Evolutionary conservation across 2,888 invertebrate genomes (phyloP).

Genomic region (Acronicta leporina): DNA sequence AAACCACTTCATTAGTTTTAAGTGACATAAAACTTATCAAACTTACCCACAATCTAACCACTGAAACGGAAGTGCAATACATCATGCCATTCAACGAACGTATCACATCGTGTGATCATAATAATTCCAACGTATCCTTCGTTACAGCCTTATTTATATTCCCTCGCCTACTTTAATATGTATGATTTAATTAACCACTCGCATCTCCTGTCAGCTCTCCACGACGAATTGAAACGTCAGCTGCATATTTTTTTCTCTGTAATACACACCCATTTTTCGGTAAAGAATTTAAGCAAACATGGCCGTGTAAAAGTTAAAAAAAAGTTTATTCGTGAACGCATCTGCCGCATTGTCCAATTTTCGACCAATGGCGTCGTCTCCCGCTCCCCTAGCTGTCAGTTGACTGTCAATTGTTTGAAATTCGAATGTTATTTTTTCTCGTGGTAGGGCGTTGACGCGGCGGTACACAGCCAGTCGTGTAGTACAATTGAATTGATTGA

Average conservation of each 20-base stretch:
- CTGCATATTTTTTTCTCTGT: slow-evolving; percentile 69
- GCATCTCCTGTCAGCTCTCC: slow-evolving; percentile 78
- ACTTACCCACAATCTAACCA: slow-evolving; percentile 53
- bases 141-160: slow-evolving; percentile 64
- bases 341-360: slow-evolving; percentile 87
- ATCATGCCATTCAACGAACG: slow-evolving; percentile 66
- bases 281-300: slow-evolving; percentile 84
- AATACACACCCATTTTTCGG: slow-evolving; percentile 72
- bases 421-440: slow-evolving; percentile 82
- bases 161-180: slow-evolving; percentile 64
- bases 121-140: slow-evolving; percentile 62
- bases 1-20: slow-evolving; percentile 40
- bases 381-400: slow-evolving; percentile 87
- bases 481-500: slow-evolving; percentile 87
- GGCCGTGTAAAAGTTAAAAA: slow-evolving; percentile 70
- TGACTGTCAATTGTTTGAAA: slow-evolving; percentile 81
- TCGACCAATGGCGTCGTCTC: slow-evolving; percentile 80
- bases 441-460: slow-evolving; percentile 83
- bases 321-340: slow-evolving; percentile 76
- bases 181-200: slow-evolving; percentile 69
- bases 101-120: slow-evolving; percentile 62
- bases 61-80: slow-evolving; percentile 68
- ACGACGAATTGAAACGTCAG: slow-evolving; percentile 80
- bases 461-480: slow-evolving; percentile 81
- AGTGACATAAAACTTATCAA: slow-evolving; percentile 51